phyloP scores from a whole-genome alignment of 2,797 vertebrate species.

The Darevskia nairensis region DNA sequence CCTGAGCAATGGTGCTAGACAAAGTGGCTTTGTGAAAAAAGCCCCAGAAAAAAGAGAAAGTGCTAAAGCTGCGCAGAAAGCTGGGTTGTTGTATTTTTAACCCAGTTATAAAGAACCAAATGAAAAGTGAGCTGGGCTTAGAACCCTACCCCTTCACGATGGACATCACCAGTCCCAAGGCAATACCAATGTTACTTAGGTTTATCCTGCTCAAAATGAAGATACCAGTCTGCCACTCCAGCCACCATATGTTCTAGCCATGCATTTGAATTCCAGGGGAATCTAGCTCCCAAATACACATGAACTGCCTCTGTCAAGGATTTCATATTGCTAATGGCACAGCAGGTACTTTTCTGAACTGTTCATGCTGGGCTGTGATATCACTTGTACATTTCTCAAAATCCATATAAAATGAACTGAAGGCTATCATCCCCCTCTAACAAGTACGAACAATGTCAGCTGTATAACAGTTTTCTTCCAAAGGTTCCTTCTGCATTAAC shows the following conservation, averaged over 20 bases:
- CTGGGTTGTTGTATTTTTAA: no score
- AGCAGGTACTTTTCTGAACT: neutral
- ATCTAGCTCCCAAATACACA: neutral
- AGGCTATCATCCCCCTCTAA: neutral
- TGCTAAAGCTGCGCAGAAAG: no score
- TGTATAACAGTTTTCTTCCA: neutral
- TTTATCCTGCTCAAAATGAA: neutral
- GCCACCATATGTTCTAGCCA: neutral
- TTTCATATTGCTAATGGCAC: fast-evolving
- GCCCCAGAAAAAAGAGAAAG: no score
- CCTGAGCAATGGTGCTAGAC: no score
- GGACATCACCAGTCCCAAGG: neutral
- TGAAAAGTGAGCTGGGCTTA: neutral
- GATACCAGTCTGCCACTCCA: neutral
- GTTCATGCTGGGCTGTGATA: neutral
- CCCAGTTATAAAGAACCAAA: neutral
- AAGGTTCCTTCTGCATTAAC: constrained; percentile 2
- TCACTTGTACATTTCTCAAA: neutral
- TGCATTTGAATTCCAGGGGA: neutral
- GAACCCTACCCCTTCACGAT: neutral
- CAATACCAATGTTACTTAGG: neutral
- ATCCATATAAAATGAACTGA: neutral
- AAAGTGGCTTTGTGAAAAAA: no score
- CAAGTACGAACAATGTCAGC: neutral
- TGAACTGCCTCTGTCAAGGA: fast-evolving